Base-by-base conservation (phyloP, 2,797 vertebrate genomes). In the Danio aesculapii region DNA sequence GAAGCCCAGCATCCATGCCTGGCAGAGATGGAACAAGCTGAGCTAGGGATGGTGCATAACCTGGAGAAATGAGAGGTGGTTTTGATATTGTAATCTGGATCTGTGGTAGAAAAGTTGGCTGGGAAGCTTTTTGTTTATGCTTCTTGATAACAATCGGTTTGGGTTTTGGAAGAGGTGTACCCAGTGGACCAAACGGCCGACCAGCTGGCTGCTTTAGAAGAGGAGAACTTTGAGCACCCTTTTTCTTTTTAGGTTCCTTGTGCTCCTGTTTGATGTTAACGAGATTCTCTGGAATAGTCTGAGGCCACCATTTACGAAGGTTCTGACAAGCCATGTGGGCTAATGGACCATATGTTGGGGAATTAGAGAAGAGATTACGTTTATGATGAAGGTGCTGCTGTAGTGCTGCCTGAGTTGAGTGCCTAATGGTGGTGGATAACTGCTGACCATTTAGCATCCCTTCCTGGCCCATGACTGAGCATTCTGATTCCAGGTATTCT, bases 341-440 rank as follows among this genome's bases (percentile, higher is more conserved):
- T 79, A 63, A 89, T 0, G 81, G 50, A 69, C 87, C 88, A 30
- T 87, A 91, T 67, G 91, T 64, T 0, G 89, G 91, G 76, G 89
- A 95, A 92, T 68, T 95, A 86, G 92, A 89, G 86, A 99, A 99
- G 83, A 99, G 97, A 89, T 95, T 97, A 82, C 98, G 96, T 87
- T 96, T 98, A 91, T 98, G 96, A 86, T 98, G 97, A 88, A 99
- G 97, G 89, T 98, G 97, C 83, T 98, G 97, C 90, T 99, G 98
- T 83, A 99, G 92, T 79, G 96, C 97, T 81, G 96, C 94, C 94
- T 99, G 97, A 77, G 97, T 95, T 89, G 94, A 96, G 91, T 96
- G 95, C 86, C 96, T 96, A 83, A 97, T 92, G 81, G 91, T 88
- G 79, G 93, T 91, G 82, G 93, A 92, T 79, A 94, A 62, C 21